A percentile compares a stretch with the other conserved stretches of the same genome.
Conservation (phyloP, 2,113 vertebrate species). For the Sinocyclocheilus anshuiensis region DNA sequence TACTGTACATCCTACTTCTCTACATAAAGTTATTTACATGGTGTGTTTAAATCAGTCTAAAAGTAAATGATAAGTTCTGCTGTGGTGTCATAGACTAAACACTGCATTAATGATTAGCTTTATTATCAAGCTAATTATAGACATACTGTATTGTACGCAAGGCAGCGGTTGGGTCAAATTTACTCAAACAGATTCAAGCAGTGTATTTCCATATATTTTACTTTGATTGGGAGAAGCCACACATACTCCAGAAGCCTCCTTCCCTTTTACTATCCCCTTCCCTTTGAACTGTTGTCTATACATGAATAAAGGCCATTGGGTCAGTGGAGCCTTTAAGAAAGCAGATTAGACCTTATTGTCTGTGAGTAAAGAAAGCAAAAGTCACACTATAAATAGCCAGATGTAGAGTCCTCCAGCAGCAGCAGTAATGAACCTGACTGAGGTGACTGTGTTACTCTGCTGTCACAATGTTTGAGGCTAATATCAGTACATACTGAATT, state of each 20-base stretch:
- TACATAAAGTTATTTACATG: not conserved
- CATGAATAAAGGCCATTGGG: slow-evolving; percentile 56
- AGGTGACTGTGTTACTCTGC: slow-evolving; percentile 76
- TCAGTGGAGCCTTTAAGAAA: slow-evolving; percentile 58
- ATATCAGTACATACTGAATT: slow-evolving; percentile 8
- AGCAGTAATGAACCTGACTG: slow-evolving; percentile 51
- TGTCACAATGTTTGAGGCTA: slow-evolving; percentile 43
- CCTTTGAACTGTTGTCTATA: slow-evolving; percentile 39
- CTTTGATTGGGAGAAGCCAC: not conserved
- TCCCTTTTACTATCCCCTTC: slow-evolving; percentile 19
- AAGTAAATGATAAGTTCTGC: not conserved
- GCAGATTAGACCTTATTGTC: slow-evolving; percentile 70
- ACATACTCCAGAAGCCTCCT: not conserved
- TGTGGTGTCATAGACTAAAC: not conserved
- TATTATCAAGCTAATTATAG: slow-evolving; percentile 48
- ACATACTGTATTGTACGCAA: slow-evolving; percentile 9
- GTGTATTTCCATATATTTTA: not conserved
- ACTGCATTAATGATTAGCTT: not conserved
- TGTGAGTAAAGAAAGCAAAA: slow-evolving; percentile 65
- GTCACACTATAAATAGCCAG: slow-evolving; percentile 70
- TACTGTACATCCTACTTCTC: not conserved
- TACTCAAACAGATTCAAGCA: slow-evolving; percentile 3
- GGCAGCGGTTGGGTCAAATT: slow-evolving; percentile 16
- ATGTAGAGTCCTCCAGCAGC: slow-evolving; percentile 65
- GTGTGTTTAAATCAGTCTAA: not conserved